Conservation (phyloP, 2,113 vertebrate genomes). For the Zosterops hypoxanthus region DNA sequence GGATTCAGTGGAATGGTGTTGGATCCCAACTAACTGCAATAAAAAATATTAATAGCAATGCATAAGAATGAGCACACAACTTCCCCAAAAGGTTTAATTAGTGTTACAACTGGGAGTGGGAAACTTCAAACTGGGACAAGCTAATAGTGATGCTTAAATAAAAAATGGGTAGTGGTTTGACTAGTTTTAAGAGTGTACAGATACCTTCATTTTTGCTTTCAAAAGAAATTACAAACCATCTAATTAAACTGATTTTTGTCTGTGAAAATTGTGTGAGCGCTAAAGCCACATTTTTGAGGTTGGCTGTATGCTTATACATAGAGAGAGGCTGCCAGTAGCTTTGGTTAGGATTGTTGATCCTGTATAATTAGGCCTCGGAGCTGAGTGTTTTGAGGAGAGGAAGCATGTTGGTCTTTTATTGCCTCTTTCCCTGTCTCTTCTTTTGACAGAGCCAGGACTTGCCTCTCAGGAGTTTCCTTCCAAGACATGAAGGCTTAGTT, state of each 20-base stretch:
- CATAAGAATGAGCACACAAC: background rate
- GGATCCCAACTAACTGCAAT: slow-evolving; percentile 3
- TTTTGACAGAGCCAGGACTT: background rate
- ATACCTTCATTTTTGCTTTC: background rate
- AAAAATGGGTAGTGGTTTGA: background rate
- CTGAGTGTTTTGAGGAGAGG: background rate
- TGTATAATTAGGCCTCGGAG: slow-evolving; percentile 14
- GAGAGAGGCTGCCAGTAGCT: background rate
- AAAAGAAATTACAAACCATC: background rate
- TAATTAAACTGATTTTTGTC: slow-evolving; percentile 15
- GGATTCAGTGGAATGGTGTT: background rate
- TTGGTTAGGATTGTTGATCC: slow-evolving; percentile 6
- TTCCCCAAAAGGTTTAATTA: slow-evolving; percentile 51
- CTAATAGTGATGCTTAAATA: background rate
- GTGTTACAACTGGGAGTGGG: background rate
- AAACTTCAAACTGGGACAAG: slow-evolving; percentile 24
- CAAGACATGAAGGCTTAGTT: background rate
- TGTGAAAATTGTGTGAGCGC: background rate
- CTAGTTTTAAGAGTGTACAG: background rate
- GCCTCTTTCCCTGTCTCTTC: background rate
- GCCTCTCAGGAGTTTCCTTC: background rate
- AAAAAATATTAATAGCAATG: slow-evolving; percentile 29
- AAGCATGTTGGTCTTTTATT: background rate
- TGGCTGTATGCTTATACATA: background rate
- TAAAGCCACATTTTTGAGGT: slow-evolving; percentile 24